Evolutionary conservation across 2,113 vertebrate species (phyloP), one percentile per base, ranked within the genome.

Genomic region (Cephalopholis sonnerati): DNA sequence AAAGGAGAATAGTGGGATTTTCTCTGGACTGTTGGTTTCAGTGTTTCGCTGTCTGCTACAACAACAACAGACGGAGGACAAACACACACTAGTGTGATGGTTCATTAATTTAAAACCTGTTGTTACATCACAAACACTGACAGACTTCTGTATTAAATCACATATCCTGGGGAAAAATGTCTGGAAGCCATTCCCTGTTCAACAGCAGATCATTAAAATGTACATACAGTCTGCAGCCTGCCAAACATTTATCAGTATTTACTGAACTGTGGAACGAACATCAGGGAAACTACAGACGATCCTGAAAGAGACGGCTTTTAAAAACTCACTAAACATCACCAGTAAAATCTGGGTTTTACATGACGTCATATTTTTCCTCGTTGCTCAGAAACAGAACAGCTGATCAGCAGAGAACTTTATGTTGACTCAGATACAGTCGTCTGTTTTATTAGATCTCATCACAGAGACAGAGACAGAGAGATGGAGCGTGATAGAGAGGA

Each of bases 1-100:
- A 32, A 36, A 71, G 20, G 48, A 76, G 36, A 67, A 67, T 44
- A 11, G 61, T 53, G 24, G 15, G 53, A 77, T 67, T 81, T 81
- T 73, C 48, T 81, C 61, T 71, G 69, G 73, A 72, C 61, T 67
- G 36, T 62, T 81, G n/a, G 17, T 73, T 67, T 66, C 62, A 62
- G 46, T 81, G 66, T 81, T 61, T 72, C 46, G 32, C 25, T 16
- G 59, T 55, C 65, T 77, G 73, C 16, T 11, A 51, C 32, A 44
- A 66, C 71, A 84, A 62, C 29, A 41, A 41, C 54, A 36, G 50
- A 69, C 57, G 67, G 53, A 48, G 61, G 67, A 46, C 66, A 76
- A 71, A 70, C 18, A 44, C 48, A 15, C 59, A 65, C 53, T 16
- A 11, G 24, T 68, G 25, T 65, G 65, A 66, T 8, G 29, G 9